A percentile compares a stretch with the other conserved stretches of the same genome.
These are phyloP conservation scores for Stenurella melanura DNA, from an alignment of 2,888 invertebrate species.

Conservation along the genomic window DNA sequence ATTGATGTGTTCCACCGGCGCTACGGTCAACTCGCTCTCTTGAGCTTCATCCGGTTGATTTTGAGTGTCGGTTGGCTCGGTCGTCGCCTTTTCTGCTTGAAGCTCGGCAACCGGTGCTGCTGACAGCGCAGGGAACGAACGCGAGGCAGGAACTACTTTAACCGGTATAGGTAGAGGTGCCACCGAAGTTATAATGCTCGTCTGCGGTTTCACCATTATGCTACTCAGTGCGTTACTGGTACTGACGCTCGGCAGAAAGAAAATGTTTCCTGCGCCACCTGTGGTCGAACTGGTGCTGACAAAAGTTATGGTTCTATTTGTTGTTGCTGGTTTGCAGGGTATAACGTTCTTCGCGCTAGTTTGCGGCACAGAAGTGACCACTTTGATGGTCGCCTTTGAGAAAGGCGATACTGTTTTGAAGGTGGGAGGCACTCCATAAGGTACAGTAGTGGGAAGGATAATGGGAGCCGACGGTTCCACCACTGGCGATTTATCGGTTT, in stretches of 20 bases:
- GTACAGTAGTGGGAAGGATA: slow-evolving; percentile 4
- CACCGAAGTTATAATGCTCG: neutral
- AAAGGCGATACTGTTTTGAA: slow-evolving; percentile 18
- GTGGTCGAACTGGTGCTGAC: slow-evolving; percentile 27
- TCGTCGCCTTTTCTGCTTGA: neutral
- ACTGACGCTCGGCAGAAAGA: slow-evolving; percentile 6
- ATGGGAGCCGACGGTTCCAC: neutral
- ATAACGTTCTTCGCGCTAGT: slow-evolving; percentile 4
- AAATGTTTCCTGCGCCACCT: neutral
- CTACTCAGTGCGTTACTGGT: slow-evolving; percentile 1
- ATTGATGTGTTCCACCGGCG: slow-evolving; percentile 54
- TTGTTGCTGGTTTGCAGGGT: slow-evolving; percentile 7
- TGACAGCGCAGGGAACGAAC: neutral
- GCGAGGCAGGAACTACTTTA: neutral
- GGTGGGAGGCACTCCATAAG: neutral
- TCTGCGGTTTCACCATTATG: slow-evolving; percentile 21
- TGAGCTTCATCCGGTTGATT: neutral
- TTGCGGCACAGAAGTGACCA: slow-evolving; percentile 38
- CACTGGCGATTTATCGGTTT: neutral
- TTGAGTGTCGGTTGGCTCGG: neutral
- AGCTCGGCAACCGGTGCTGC: neutral
- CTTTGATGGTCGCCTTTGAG: slow-evolving; percentile 33
- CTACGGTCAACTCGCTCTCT: neutral
- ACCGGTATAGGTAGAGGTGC: neutral
- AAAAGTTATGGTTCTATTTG: slow-evolving; percentile 6